Conservation (phyloP, 2,888 invertebrate genomes). For the Microchrysa polita region DNA sequence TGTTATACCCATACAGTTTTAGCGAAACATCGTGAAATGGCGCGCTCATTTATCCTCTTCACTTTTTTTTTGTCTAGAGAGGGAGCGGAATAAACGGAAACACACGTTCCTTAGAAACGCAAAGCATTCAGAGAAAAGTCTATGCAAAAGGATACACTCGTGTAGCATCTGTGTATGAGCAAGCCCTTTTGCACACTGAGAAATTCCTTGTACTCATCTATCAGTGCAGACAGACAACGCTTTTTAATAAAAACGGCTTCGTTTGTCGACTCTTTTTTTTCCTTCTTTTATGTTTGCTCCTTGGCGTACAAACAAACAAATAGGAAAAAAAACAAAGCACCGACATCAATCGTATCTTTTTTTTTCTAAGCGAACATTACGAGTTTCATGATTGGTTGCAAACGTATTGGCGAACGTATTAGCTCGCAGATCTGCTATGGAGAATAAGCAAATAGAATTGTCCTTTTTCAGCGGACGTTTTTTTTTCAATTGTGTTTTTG, state of each 20-base stretch:
- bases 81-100: neutral
- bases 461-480: no score
- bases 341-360: no score
- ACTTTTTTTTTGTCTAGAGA: no score
- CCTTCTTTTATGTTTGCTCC: neutral
- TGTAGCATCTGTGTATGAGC: conserved; percentile 12
- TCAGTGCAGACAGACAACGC: conserved; percentile 50
- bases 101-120: conserved; percentile 22
- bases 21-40: conserved; percentile 6
- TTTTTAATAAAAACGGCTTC: conserved; percentile 48
- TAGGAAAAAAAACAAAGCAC: no score
- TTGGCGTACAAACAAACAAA: no score
- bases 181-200: conserved; percentile 20
- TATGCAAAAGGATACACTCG: conserved; percentile 32
- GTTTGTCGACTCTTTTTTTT: conserved; percentile 43
- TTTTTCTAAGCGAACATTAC: no score
- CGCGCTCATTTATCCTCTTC: conserved; percentile 44
- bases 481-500: no score
- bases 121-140: conserved; percentile 1
- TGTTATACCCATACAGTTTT: no score
- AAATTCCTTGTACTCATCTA: conserved; percentile 50
- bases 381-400: no score
- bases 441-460: neutral
- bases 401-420: neutral
- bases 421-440: neutral